Evolutionary conservation across 2,888 invertebrate genomes (phyloP).

Genomic region (Isotomurus palustris): DNA sequence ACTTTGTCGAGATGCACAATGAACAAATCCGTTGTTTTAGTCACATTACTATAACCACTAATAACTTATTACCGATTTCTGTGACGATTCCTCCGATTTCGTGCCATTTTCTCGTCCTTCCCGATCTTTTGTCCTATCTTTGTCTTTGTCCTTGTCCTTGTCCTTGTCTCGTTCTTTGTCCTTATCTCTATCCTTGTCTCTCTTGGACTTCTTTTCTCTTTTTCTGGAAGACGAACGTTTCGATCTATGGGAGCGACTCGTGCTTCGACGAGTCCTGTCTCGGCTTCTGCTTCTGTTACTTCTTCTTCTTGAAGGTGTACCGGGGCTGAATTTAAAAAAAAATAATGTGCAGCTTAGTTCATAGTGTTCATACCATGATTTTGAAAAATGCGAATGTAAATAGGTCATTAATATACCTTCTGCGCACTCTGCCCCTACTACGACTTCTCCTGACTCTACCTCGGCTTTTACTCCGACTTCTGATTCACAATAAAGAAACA

Average conservation of each 20-base stretch:
- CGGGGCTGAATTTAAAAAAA: background rate
- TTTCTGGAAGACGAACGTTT: constrained; percentile 59
- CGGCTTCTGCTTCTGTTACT: constrained; percentile 18
- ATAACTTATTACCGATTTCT: background rate
- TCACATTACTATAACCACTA: background rate
- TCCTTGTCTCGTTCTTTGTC: constrained; percentile 31
- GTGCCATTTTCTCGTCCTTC: constrained; percentile 24
- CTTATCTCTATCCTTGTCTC: constrained; percentile 38
- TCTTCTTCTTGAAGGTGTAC: constrained; percentile 14
- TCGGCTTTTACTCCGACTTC: constrained; percentile 37
- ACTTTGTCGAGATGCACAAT: no score
- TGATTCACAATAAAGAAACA: constrained; percentile 13
- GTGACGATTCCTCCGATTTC: background rate
- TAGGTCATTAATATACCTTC: background rate
- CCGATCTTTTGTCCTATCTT: constrained; percentile 21
- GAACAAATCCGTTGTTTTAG: background rate
- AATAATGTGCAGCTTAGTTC: background rate
- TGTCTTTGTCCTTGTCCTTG: constrained; percentile 29
- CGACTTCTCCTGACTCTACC: constrained; percentile 31
- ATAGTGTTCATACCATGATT: no score
- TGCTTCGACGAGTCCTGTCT: constrained; percentile 34
- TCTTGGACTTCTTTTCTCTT: constrained; percentile 44
- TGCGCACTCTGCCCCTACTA: constrained; percentile 21
- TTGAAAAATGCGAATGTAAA: background rate
- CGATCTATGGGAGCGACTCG: constrained; percentile 59